Evolutionary conservation across 92 coral and sea anemone species (phyloP), one percentile per base, ranked within the genome.

Genomic region (Epizoanthus fatuus): DNA sequence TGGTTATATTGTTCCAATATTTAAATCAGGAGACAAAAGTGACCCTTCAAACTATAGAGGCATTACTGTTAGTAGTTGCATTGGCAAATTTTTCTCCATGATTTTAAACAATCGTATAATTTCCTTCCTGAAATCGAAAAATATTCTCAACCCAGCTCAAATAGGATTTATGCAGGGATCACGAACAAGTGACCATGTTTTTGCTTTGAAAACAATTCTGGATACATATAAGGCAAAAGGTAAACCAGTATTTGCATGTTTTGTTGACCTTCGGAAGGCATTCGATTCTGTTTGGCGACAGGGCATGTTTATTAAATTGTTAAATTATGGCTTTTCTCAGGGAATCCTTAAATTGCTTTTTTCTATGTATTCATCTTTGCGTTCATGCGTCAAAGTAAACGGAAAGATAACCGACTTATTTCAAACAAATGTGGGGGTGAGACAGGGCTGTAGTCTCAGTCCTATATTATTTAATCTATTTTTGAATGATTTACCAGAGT

Each of bases 271-370:
- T 69, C 74, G 69, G 44, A 90, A 90, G 57, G 94, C 91, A 6
- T 90, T 86, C 69, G 94, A 90, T 76, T 91, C 94, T 42, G 70
- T 91, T 25, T 91, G 91, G 94, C 86, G 72, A 39, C 63, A 63
- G 15, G 90, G 87, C 1, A 56, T 86, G 29, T 47, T 86, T 47
- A 67, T 63, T 40, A 65, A 81, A 40, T 38, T 90, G 40, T 40
- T 80, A 1, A 37, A 76, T 2, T 64, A 68, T 38, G 66, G 84
- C 7, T 82, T 91, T 15, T 68, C 72, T 4, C 56, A 70, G 17
- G n/a, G 11, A 63, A 60, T 80, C 17, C 68, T 29, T 39, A 54
- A 59, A 17, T 44, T 80, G 38, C 65, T 80, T 16, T 37, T 40
- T 40, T 47, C 65, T 63, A 12, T 80, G 54, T 80, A 80, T 38